Evolutionary conservation across 2,888 invertebrate species (phyloP), one percentile per base, ranked within the genome.

Genomic region (Agrypnus murinus): DNA sequence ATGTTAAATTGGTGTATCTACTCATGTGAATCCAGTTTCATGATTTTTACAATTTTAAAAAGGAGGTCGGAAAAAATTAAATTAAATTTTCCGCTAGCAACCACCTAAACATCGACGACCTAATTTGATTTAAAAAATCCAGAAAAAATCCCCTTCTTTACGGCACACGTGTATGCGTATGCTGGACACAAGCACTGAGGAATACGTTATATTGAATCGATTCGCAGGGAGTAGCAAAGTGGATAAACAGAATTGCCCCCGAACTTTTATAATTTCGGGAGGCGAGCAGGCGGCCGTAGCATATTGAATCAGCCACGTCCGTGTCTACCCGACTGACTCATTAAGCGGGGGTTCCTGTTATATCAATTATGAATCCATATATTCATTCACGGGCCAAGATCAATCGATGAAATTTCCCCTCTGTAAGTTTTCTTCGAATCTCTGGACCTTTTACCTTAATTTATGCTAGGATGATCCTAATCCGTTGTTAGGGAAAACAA

Each of bases 321-420:
- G 77, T 25, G 25, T 75, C 79, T 80, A 80, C 78, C 79, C 80
- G 79, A 81, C 82, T 83, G 82, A 84, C 81, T 84, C 83, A 83
- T 83, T 83, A 82, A 81, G 82, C 82, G 77, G 77, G 82, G 82
- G 81, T 81, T 80, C 79, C 79, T 77, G 78, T 79, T 80, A 79
- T 82, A 83, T 84, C 83, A 83, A 84, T 84, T 84, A 84, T 84
- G 81, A 81, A 83, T 82, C 79, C 74, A 69, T 74, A 75, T 77
- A 77, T 78, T 75, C 74, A 76, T 76, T 77, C 73, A 46, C 53
- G 53, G 53, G 14, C 53, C 14, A 31, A 46, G 9, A 12, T 15
- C 53, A 53, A 53, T 53, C 53, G 53, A 53, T 53, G 53, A n/a
- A 32, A 25, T 32, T 25, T 25, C 15, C 14, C 8, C 15, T 7